Evolutionary conservation across 2,888 invertebrate genomes (phyloP), one percentile per base, ranked within the genome.

Genomic region (Lepidocyrtoides sp.): DNA sequence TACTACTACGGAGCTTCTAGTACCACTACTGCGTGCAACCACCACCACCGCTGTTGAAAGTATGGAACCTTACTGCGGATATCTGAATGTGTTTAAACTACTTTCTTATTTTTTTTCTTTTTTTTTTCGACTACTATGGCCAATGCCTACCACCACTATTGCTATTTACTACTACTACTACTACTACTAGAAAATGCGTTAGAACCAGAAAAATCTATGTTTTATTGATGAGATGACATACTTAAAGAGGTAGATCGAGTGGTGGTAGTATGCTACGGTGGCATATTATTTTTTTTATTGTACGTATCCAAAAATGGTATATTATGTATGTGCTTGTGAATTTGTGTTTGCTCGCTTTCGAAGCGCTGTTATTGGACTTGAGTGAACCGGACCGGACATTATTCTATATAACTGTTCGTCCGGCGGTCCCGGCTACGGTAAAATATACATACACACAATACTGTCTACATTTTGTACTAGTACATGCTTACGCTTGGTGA

Each of bases 191-290:
- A 72, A 84, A 90, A 90, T 90, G 90, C 85, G 90, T 85, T 90
- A 79, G 90, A 84, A 57, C 60, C 23, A 87, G 82, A 86, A 87
- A 91, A 91, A 91, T 87, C 60, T 91, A 87, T 91, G 91, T 87
- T 91, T 91, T 91, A 91, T 91, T 91, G 91, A 91, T 91, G 91
- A 91, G 91, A 91, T 87, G 91, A 91, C 91, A 91, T 91, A 91
- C 91, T 87, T 82, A 84, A 86, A 75, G 75, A 82, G 86, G 72
- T 26, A 75, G 82, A 83, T 86, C 63, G 75, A 91, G 91, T 57
- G 36, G 36, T 48, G 44, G 10, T 36, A 20, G 32, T 77, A 77
- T 48, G 77, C 51, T 48, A 51, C 60, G 57, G 51, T 82, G 57
- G 32, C 26, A 57, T 60, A 60, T 14, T 63, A 29, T 29, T 63